Percentiles rank a stretch among this genome's conserved stretches.
Evolutionary conservation across 2,888 invertebrate species (phyloP).

Genomic region (Chymomyza fuscimana): DNA sequence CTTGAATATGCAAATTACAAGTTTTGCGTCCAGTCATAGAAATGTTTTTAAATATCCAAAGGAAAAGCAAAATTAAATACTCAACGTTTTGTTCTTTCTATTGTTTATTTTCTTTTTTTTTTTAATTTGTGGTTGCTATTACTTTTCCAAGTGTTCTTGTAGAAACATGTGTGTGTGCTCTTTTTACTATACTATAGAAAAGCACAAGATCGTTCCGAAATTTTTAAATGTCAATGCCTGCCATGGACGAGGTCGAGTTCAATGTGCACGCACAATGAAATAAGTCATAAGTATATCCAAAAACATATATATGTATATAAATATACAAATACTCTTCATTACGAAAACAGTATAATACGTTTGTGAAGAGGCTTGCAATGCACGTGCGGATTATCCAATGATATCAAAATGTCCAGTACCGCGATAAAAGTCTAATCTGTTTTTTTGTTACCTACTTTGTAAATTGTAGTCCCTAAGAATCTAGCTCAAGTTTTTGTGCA

Average conservation of each 20-base stretch:
- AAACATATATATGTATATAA: not conserved
- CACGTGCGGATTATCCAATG: too few relatives aligned
- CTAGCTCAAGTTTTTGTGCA: too few relatives aligned
- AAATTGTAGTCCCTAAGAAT: too few relatives aligned
- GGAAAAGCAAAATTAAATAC: not conserved
- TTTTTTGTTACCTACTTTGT: too few relatives aligned
- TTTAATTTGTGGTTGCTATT: constrained; percentile 12
- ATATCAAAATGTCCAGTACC: too few relatives aligned
- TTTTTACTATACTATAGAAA: not conserved
- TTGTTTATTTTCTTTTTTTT: not conserved
- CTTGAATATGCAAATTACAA: not conserved
- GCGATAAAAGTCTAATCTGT: too few relatives aligned
- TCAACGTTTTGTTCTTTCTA: not conserved
- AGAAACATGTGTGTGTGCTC: too few relatives aligned
- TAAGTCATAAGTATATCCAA: not conserved
- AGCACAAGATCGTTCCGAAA: not conserved
- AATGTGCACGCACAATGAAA: constrained; percentile 43
- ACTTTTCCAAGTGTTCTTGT: constrained; percentile 3
- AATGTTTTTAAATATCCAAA: not conserved
- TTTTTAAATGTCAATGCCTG: constrained; percentile 58
- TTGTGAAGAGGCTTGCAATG: not conserved
- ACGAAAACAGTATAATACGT: not conserved
- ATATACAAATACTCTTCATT: not conserved
- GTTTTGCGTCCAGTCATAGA: not conserved
- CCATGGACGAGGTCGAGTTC: constrained; percentile 70